Conservation (phyloP, 2,113 vertebrate species). For the Octodon degus region DNA sequence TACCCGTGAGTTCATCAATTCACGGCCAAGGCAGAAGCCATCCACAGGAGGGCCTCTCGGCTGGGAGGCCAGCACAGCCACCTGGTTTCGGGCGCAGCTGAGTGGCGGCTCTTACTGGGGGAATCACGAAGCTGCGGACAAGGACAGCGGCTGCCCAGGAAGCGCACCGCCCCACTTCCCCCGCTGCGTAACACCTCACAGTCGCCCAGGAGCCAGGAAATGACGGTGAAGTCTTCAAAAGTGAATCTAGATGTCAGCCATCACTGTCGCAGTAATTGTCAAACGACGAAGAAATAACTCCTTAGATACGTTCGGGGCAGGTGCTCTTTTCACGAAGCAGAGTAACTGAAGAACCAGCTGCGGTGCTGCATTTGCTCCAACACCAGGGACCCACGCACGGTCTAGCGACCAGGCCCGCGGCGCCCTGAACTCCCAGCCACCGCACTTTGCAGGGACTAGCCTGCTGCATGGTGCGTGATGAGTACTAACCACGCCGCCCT, state of each 20-base stretch:
- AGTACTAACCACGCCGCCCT: slow-evolving; percentile 69
- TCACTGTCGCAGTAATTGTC: slow-evolving; percentile 69
- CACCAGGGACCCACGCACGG: slow-evolving; percentile 17
- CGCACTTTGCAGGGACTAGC: slow-evolving; percentile 53
- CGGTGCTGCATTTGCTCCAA: slow-evolving; percentile 55
- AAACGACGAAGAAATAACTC: slow-evolving; percentile 75
- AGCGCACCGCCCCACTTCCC: slow-evolving; percentile 66
- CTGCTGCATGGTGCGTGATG: slow-evolving; percentile 16
- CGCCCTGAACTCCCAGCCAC: not conserved
- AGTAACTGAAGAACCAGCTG: slow-evolving; percentile 67
- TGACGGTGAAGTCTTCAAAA: slow-evolving; percentile 64
- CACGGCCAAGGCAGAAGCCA: slow-evolving; percentile 60
- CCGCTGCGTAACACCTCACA: slow-evolving; percentile 39
- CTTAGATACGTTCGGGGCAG: slow-evolving; percentile 75
- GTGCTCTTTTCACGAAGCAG: slow-evolving; percentile 68
- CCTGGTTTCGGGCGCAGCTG: slow-evolving; percentile 49
- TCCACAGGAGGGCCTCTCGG: slow-evolving; percentile 64
- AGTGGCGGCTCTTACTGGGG: slow-evolving; percentile 51
- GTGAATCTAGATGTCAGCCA: slow-evolving; percentile 77
- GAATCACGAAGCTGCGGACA: slow-evolving; percentile 62
- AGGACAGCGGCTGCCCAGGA: slow-evolving; percentile 59
- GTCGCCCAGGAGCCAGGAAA: slow-evolving; percentile 70
- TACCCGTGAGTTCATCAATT: slow-evolving; percentile 65
- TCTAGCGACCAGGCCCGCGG: not conserved
- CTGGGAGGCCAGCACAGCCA: slow-evolving; percentile 62